Evolutionary conservation across 2,113 vertebrate genomes (phyloP), one percentile per base, ranked within the genome.

Genomic region (Notothenia coriiceps): DNA sequence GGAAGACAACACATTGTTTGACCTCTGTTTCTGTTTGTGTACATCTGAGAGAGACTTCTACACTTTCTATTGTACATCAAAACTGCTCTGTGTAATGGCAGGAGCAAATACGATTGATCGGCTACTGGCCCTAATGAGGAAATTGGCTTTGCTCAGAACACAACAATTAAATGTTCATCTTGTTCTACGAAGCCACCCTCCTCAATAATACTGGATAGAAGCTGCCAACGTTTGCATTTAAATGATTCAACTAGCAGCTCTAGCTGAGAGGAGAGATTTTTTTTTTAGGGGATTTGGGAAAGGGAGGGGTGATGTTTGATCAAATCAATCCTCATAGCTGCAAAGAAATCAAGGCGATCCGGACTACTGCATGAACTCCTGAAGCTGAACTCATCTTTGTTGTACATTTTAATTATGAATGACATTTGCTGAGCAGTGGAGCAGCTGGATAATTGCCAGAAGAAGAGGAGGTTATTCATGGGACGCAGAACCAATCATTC

Each of bases 381-480:
- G 68, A 72, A 74, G 74, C 76, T 65, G 74, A 83, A 79, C 59
- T 73, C 46, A 33, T 80, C 64, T 77, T 86, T 86, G 84, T 82
- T 70, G 62, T 44, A 55, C 0, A 13, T 74, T 86, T 90, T 89
- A 82, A 88, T 91, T 85, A 89, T 90, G 62, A 88, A 87, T 86
- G 86, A 85, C 84, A 86, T 91, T 90, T 89, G 71, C 77, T 18
- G 83, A 86, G 82, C 52, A 11, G 69, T 22, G 40, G 73, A 80
- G 81, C 78, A 70, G 59, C 83, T 87, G 82, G 14, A 66, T 83
- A 77, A 57, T 70, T 71, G 68, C 65, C 82, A 79, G 46, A 50
- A 59, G 56, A 29, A 20, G 79, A 49, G 13, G 54, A 59, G 72
- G 57, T 66, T 76, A 65, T 54, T 75, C 72, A 75, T 22, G 18